phyloP scores from a whole-genome alignment of 2,113 vertebrate genomes.

The Crotophaga sulcirostris region DNA sequence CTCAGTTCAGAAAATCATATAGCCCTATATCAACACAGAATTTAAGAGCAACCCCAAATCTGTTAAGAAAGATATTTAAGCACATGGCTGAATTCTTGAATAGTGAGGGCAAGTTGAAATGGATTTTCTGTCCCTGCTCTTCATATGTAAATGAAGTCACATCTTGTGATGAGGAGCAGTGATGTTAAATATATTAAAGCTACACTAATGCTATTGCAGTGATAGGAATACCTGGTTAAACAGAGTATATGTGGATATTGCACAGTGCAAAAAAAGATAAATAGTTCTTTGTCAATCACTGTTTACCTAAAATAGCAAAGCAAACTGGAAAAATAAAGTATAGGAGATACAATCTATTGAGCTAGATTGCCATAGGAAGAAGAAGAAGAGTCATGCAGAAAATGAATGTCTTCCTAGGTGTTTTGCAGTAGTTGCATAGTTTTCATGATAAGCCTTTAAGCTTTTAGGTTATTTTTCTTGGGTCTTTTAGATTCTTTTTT shows the following conservation, averaged over 20 bases:
- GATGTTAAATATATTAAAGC: not conserved
- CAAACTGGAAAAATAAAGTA: fast-evolving
- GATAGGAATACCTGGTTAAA: not conserved
- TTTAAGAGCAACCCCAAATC: not conserved
- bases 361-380: not conserved
- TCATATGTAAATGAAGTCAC: not conserved
- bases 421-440: conserved; percentile 21
- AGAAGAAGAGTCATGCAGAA: not conserved
- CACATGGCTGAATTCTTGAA: not conserved
- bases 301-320: not conserved
- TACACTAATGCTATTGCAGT: not conserved
- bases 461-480: conserved; percentile 52
- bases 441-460: conserved; percentile 58
- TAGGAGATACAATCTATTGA: not conserved
- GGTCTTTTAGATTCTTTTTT: not conserved
- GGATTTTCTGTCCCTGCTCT: not conserved
- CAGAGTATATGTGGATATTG: fast-evolving
- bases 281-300: not conserved
- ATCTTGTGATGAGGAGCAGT: not conserved
- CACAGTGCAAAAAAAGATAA: not conserved
- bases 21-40: not conserved
- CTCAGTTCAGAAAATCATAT: not conserved
- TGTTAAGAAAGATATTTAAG: not conserved
- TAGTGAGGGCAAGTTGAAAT: fast-evolving
- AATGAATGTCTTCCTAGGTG: not conserved